phyloP scores from a whole-genome alignment of 2,113 vertebrate species.

The Ranitomeya imitator region DNA sequence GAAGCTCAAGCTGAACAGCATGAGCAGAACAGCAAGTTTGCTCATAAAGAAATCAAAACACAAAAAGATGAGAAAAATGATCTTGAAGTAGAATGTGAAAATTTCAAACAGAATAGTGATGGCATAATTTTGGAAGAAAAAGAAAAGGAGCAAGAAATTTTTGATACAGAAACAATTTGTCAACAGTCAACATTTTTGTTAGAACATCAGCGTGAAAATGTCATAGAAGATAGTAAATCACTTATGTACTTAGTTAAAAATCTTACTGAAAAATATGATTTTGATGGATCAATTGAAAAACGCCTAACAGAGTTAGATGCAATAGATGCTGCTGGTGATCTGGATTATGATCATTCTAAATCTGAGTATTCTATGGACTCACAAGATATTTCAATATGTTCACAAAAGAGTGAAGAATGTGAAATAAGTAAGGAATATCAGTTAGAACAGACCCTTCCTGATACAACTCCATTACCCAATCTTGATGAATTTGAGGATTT shows the following conservation, averaged over 20 bases:
- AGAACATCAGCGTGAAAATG: background rate
- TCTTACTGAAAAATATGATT: background rate
- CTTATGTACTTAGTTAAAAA: background rate
- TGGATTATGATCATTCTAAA: background rate
- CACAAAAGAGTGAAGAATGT: fast-evolving
- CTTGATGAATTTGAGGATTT: constrained; percentile 1
- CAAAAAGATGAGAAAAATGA: background rate
- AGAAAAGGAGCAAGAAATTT: background rate
- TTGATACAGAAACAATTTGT: background rate
- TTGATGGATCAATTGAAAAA: background rate
- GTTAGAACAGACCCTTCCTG: constrained; percentile 70
- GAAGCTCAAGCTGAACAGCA: background rate
- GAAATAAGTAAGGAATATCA: background rate
- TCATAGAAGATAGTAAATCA: background rate
- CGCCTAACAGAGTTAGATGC: background rate
- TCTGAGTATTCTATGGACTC: constrained; percentile 36
- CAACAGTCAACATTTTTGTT: background rate
- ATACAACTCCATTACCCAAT: constrained; percentile 63
- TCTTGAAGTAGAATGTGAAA: background rate
- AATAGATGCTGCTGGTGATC: no score
- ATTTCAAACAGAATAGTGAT: background rate
- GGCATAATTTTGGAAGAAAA: background rate
- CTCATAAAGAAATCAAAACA: background rate
- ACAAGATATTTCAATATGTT: constrained; percentile 19
- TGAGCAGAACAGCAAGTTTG: background rate